Evolutionary conservation across 2,797 vertebrate species (phyloP), one percentile per base, ranked within the genome.

Genomic region (Gobio occitaniae): DNA sequence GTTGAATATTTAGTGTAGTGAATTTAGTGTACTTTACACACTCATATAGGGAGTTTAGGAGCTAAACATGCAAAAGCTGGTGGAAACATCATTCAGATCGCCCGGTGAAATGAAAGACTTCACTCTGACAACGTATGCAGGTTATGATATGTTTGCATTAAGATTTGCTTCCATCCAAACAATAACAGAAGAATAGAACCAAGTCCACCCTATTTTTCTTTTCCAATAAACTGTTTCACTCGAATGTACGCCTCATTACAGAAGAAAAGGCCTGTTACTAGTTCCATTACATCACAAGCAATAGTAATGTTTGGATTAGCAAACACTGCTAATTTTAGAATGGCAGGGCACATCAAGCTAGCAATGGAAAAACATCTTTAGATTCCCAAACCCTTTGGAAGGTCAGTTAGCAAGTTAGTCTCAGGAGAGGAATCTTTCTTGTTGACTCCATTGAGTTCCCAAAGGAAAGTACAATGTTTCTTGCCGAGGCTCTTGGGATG

Each of bases 361-460:
- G 36, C 21, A 44, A 25, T 61, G 52, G 7, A 15, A 25, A 65
- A 41, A 2, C n/a, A 47, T 47, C 4, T 59, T n/a, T 68, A 52
- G 7, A 77, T 77, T 77, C n/a, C 15, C 25, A 50, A 41, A 48
- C 29, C 9, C 12, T 12, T 74, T 75, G 4, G 6, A 83, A 75
- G 29, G 19, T 75, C 68, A 12, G 8, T 76, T 69, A 48, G 36
- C 70, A 48, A 29, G 38, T 47, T 12, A 19, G 25, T 47, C 80
- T 81, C 50, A 32, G 41, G 61, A 54, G 76, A 66, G 17, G 15
- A 75, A n/a, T 83, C 29, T 48, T 47, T 50, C n/a, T 48, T 68
- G 81, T 68, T 81, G 80, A 50, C 71, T 44, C 3, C 25, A 48
- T 15, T 32, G n/a, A 65, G n/a, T 50, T 41, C 81, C 75, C 29